Evolutionary conservation across 2,888 invertebrate genomes (phyloP).

Genomic region (Lysandra coridon): DNA sequence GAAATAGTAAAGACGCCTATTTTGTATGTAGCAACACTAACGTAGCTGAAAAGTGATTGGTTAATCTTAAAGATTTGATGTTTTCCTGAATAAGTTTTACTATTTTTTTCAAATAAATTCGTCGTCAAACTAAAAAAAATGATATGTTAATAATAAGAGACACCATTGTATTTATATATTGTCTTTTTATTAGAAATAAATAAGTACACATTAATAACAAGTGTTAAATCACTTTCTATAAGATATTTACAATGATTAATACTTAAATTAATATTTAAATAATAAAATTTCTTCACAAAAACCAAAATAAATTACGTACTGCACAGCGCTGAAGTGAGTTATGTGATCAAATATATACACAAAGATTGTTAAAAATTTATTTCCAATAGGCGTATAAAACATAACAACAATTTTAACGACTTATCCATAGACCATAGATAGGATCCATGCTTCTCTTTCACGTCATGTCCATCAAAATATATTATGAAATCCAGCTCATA

Average conservation of each 20-base stretch:
- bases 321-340: not conserved
- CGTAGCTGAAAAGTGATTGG: too few relatives aligned
- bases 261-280: not conserved
- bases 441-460: too few relatives aligned
- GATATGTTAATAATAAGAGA: not conserved
- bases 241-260: not conserved
- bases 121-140: too few relatives aligned
- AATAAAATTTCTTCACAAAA: not conserved
- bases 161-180: not conserved
- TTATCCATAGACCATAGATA: too few relatives aligned
- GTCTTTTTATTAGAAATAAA: constrained; percentile 5
- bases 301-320: not conserved
- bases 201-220: not conserved
- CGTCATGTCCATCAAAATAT: too few relatives aligned
- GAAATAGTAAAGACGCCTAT: too few relatives aligned
- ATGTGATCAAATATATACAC: constrained; percentile 1
- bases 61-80: too few relatives aligned
- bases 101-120: too few relatives aligned
- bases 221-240: not conserved
- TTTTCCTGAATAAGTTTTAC: not conserved
- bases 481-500: too few relatives aligned
- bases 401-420: too few relatives aligned
- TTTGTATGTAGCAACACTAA: too few relatives aligned
- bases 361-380: not conserved
- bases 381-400: not conserved